Evolutionary conservation across 2,888 invertebrate species (phyloP).

Genomic region (Trissonchulus latispiculum): DNA sequence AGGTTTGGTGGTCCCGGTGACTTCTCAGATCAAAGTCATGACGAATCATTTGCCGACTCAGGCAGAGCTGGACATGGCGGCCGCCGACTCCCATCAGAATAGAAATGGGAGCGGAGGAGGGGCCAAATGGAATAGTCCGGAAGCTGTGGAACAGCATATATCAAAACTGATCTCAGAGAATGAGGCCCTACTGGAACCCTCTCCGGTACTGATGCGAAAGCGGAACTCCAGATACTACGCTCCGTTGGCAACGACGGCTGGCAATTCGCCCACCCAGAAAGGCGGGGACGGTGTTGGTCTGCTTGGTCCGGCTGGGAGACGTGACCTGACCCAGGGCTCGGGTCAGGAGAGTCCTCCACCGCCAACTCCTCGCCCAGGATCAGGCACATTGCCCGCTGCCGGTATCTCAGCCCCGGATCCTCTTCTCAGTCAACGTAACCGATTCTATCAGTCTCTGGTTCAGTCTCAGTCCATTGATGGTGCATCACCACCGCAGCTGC

Average conservation of each 20-base stretch:
- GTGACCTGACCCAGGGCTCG: not conserved
- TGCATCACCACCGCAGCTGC: too few relatives aligned
- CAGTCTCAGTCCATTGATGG: not conserved
- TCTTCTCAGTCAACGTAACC: not conserved
- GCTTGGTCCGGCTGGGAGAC: not conserved
- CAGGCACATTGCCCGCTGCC: not conserved
- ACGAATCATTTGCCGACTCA: not conserved
- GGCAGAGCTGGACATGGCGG: not conserved
- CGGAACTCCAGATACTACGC: not conserved
- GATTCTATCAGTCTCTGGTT: not conserved
- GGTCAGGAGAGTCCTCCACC: not conserved
- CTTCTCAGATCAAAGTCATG: not conserved
- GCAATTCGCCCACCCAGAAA: too few relatives aligned
- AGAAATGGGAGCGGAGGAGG: not conserved
- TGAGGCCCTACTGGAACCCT: conserved; percentile 75
- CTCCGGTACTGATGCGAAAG: conserved; percentile 36
- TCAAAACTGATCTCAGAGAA: conserved; percentile 68
- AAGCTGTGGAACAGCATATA: conserved; percentile 48
- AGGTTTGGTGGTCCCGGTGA: not conserved
- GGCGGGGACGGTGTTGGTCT: not conserved
- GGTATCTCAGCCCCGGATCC: not conserved
- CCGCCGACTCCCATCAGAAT: not conserved
- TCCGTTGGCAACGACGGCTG: not conserved
- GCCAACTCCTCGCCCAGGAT: not conserved
- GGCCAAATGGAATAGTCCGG: conserved; percentile 32